Evolutionary conservation across 2,888 invertebrate species (phyloP).

Genomic region (Andrena fulva): DNA sequence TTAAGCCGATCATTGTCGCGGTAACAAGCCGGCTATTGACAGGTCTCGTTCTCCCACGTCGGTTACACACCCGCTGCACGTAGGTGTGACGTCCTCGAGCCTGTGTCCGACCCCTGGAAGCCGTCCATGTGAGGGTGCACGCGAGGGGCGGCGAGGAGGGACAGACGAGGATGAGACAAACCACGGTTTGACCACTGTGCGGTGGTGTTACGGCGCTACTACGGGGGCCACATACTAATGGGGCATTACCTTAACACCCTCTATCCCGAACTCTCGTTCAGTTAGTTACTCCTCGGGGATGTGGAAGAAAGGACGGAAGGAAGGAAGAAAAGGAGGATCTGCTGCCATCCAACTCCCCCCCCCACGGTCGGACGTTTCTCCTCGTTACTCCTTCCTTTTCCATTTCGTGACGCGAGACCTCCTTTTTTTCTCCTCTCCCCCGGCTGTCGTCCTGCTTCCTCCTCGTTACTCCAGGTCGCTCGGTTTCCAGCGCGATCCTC

Average conservation of each 20-base stretch:
- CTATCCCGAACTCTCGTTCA: slow-evolving; percentile 81
- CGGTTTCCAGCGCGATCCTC: slow-evolving; percentile 1
- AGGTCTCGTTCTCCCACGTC: slow-evolving; percentile 75
- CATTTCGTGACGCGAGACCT: slow-evolving; percentile 24
- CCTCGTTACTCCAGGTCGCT: slow-evolving; percentile 27
- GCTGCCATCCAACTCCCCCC: neutral
- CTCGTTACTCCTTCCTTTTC: slow-evolving; percentile 37
- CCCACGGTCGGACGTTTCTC: slow-evolving; percentile 17
- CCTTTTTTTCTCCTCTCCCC: neutral
- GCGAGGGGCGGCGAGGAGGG: slow-evolving; percentile 35
- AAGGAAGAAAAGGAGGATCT: slow-evolving; percentile 52
- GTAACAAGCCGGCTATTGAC: slow-evolving; percentile 84
- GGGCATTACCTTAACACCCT: slow-evolving; percentile 84
- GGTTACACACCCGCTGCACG: slow-evolving; percentile 46
- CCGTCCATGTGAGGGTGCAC: neutral
- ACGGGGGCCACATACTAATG: slow-evolving; percentile 84
- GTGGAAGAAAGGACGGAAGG: slow-evolving; percentile 57
- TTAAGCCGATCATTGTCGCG: slow-evolving; percentile 83
- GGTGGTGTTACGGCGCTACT: slow-evolving; percentile 78
- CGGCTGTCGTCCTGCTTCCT: slow-evolving; percentile 8
- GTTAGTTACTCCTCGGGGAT: slow-evolving; percentile 84
- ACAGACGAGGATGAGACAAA: slow-evolving; percentile 71
- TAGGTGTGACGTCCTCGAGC: slow-evolving; percentile 53
- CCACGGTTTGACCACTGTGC: slow-evolving; percentile 77
- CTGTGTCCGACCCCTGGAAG: slow-evolving; percentile 2